These are phyloP conservation scores for Holothuria leucospilota DNA, from an alignment of 53 echinoderm and acorn worm genomes.

Conservation along the genomic window DNA sequence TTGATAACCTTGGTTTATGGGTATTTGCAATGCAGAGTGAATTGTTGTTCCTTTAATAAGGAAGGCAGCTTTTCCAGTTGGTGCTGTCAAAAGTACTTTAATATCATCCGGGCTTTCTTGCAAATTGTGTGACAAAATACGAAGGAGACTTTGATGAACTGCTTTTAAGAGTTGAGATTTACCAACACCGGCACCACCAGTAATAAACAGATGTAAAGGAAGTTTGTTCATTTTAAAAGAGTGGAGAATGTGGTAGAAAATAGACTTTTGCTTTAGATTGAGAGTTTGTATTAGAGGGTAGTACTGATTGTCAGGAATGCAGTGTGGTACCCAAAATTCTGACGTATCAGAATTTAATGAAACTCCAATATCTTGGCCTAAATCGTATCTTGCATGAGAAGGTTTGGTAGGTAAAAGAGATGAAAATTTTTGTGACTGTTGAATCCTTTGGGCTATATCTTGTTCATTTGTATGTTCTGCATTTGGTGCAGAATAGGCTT, in stretches of 20 bases:
- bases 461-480: conserved; percentile 15
- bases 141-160: conserved; percentile 36
- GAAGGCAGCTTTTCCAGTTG: conserved; percentile 69
- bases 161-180: conserved; percentile 54
- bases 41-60: conserved; percentile 56
- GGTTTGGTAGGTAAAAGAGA: too few relatives aligned
- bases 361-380: conserved; percentile 54
- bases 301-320: conserved; percentile 59
- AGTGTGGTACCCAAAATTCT: conserved; percentile 32
- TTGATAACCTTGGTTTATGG: conserved; percentile 49
- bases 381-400: conserved; percentile 52
- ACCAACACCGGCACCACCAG: conserved; percentile 70
- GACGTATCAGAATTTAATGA: conserved; percentile 39
- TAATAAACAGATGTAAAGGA: conserved; percentile 53
- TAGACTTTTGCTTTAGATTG: conserved; percentile 62
- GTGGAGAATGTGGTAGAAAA: conserved; percentile 63
- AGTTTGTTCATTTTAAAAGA: conserved; percentile 35
- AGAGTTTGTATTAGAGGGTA: conserved; percentile 45
- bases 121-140: conserved; percentile 1
- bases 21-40: conserved; percentile 45
- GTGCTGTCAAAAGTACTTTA: conserved; percentile 45
- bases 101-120: conserved; percentile 37
- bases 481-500: conserved; percentile 1
- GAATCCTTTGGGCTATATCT: background rate
- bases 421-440: too few relatives aligned